Percentiles rank a stretch among this genome's conserved stretches.
Conservation (phyloP, 1,140 invertebrate genomes). For the Hylyphantes graminicola region DNA sequence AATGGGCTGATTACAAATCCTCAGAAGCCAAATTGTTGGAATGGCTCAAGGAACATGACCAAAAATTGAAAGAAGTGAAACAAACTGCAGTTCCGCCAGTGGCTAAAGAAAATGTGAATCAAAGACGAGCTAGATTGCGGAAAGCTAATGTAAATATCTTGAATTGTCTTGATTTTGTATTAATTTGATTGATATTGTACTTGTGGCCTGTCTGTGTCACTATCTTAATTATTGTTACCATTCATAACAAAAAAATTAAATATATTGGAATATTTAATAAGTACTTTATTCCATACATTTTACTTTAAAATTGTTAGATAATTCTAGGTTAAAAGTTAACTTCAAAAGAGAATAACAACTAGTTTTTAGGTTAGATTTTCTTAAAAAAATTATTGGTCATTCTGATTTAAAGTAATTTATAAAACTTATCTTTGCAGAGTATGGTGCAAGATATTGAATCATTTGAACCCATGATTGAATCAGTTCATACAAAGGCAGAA, state of each 20-base stretch:
- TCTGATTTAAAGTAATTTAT: neutral
- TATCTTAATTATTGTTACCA: no score
- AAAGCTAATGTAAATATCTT: constrained; percentile 59
- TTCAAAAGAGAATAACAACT: no score
- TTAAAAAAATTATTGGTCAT: no score
- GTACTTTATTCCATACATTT: no score
- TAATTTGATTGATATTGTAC: no score
- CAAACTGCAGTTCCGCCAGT: constrained; percentile 27
- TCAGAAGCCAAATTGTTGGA: constrained; percentile 90
- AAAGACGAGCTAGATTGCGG: constrained; percentile 50
- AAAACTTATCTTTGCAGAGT: constrained; percentile 68
- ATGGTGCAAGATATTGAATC: constrained; percentile 95
- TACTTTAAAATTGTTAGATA: no score
- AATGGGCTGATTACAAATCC: constrained; percentile 96
- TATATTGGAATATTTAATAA: no score
- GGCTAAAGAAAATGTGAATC: constrained; percentile 57
- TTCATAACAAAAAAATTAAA: no score
- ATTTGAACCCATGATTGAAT: constrained; percentile 95
- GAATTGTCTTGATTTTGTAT: neutral
- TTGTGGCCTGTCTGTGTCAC: no score
- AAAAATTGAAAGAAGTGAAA: constrained; percentile 91
- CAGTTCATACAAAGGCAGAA: constrained; percentile 89
- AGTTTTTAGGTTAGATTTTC: no score
- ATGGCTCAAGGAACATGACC: constrained; percentile 95
- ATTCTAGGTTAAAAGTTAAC: no score